These are phyloP conservation scores for Toxotes lorentzi DNA, from an alignment of 2,797 vertebrate species.

Conservation along the genomic window DNA sequence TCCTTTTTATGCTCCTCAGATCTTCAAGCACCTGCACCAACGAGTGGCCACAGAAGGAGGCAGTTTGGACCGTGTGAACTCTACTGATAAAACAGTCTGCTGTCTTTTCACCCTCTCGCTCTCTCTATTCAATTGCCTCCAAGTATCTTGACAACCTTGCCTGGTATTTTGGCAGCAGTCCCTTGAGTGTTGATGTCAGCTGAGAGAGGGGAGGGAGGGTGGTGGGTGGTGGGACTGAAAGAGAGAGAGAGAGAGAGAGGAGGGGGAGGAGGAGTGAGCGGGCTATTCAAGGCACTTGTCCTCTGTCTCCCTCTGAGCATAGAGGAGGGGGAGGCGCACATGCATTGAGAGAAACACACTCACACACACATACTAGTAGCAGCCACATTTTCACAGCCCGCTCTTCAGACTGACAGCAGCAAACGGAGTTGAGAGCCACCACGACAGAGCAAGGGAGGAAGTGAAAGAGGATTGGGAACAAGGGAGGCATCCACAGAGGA, in stretches of 20 bases:
- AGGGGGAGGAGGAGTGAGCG: slow-evolving; percentile 77
- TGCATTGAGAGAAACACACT: slow-evolving; percentile 69
- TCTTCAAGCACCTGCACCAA: slow-evolving; percentile 55
- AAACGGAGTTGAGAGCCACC: slow-evolving; percentile 71
- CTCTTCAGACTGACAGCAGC: slow-evolving; percentile 84
- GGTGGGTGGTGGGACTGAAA: slow-evolving; percentile 49
- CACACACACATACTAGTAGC: slow-evolving; percentile 61
- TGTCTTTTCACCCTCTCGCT: slow-evolving; percentile 64
- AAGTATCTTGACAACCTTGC: slow-evolving; percentile 86
- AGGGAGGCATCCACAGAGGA: slow-evolving; percentile 58
- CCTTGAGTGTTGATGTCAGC: slow-evolving; percentile 88
- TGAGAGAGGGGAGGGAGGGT: slow-evolving; percentile 71
- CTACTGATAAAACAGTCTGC: slow-evolving; percentile 59
- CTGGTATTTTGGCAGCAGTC: slow-evolving; percentile 86
- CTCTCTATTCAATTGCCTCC: slow-evolving; percentile 78
- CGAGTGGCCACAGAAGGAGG: slow-evolving; percentile 17
- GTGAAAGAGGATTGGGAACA: slow-evolving; percentile 46
- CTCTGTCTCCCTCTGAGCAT: slow-evolving; percentile 82
- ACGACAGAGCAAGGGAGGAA: slow-evolving; percentile 41
- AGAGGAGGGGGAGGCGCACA: slow-evolving; percentile 75
- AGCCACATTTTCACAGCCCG: slow-evolving; percentile 78
- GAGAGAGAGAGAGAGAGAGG: slow-evolving; percentile 42
- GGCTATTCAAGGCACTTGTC: slow-evolving; percentile 88
- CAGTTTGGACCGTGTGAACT: slow-evolving; percentile 60
- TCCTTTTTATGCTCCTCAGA: neutral